These are phyloP conservation scores for Electrophaes corylata DNA, from an alignment of 2,888 invertebrate genomes.

Conservation along the genomic window DNA sequence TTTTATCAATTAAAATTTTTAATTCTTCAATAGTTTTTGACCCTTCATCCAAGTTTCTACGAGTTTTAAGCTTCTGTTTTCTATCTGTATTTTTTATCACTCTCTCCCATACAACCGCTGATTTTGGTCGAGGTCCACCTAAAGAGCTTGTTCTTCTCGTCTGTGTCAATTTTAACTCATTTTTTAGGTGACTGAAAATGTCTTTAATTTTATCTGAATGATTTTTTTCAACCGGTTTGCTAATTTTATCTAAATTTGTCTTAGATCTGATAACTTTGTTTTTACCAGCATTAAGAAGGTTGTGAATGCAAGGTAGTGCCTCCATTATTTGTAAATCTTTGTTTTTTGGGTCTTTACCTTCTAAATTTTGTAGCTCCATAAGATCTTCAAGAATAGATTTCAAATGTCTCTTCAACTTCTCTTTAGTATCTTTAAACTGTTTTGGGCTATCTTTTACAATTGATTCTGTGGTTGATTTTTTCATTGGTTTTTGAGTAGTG, in stretches of 20 bases:
- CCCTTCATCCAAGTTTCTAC: constrained; percentile 46
- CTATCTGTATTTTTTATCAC: constrained; percentile 58
- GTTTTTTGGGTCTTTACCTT: constrained; percentile 44
- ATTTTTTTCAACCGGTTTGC: constrained; percentile 16
- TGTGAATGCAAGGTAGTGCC: constrained; percentile 69
- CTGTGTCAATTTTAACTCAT: constrained; percentile 48
- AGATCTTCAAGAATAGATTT: constrained; percentile 69
- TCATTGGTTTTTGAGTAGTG: constrained; percentile 2
- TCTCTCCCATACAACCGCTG: constrained; percentile 68
- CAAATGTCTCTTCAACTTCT: constrained; percentile 68
- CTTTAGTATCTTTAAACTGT: constrained; percentile 52
- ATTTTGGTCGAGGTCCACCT: constrained; percentile 53
- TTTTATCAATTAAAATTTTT: constrained; percentile 51
- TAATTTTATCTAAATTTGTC: constrained; percentile 22
- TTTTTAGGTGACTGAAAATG: constrained; percentile 59
- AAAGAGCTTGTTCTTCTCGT: constrained; percentile 50
- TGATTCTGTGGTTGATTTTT: background rate
- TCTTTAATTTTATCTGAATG: constrained; percentile 50
- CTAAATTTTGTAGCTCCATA: constrained; percentile 60
- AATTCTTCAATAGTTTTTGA: constrained; percentile 56
- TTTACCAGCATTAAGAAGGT: constrained; percentile 47
- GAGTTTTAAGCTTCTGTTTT: constrained; percentile 42
- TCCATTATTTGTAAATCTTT: constrained; percentile 57
- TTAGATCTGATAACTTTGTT: background rate
- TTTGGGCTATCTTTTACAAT: constrained; percentile 30